Evolutionary conservation across 2,888 invertebrate genomes (phyloP), one percentile per base, ranked within the genome.

Genomic region (Leistus spinibarbis): DNA sequence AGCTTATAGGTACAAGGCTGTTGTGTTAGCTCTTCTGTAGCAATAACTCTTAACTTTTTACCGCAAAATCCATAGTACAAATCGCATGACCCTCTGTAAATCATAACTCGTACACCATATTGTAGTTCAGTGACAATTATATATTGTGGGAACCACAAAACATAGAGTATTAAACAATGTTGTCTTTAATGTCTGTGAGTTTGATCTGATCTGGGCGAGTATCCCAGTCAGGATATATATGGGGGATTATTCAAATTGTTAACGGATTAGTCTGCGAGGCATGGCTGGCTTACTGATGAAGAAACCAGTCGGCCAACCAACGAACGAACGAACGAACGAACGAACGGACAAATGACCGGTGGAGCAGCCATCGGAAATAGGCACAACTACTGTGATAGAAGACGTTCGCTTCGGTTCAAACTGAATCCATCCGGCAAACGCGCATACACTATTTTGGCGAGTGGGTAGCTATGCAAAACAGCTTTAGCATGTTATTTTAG

Each of bases 401-500:
- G 40, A 40, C 40, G 40, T 40, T 40, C 40, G 10, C 10, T 40
- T 40, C 40, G 13, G 40, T 60, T 24, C 24, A 64, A 16, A 23
- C 66, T 17, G 53, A 66, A 66, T 53, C 54, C 22, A 19, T 23
- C 20, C 17, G 62, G 20, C n/a, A n/a, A 40, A 17, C 64, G 19
- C 56, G 40, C 22, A 13, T 68, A 54, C 68, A 62, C 60, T n/a
- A n/a, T n/a, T 54, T 68, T 74, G 69, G 54, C 5, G 54, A 54
- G 40, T 40, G 40, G 7, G 40, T 40, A 65, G 23, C 56, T 67
- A 75, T 75, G 75, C 69, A 75, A 75, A 75, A 69, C 64, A 75
- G 69, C 54, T 23, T 23, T 24, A 69, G 68, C 75, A 63, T 75
- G 75, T 75, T 75, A 69, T 75, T 75, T 56, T 64, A 75, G 75